These are phyloP conservation scores for Esox niger DNA, from an alignment of 2,113 vertebrate species.

Conservation along the genomic window DNA sequence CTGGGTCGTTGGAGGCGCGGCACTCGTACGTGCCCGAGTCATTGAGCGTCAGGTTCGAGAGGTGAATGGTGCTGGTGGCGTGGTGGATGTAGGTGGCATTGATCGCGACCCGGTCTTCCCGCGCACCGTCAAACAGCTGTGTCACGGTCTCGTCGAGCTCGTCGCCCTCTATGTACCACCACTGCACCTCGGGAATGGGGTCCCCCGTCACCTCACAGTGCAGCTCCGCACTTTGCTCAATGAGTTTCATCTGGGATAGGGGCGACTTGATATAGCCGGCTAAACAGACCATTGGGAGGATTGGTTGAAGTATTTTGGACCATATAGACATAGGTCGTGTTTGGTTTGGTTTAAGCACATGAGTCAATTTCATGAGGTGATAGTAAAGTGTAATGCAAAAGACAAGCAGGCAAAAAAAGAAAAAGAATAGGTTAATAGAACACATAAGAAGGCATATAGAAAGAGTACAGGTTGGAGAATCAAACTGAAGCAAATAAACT, in stretches of 20 bases:
- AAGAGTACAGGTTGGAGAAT: constrained; percentile 37
- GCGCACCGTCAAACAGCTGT: constrained; percentile 87
- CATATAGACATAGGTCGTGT: constrained; percentile 15
- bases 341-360: constrained; percentile 27
- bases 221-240: constrained; percentile 77
- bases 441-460: constrained; percentile 42
- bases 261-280: constrained; percentile 87
- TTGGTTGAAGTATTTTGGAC: too few species aligned
- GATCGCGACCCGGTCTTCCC: constrained; percentile 79
- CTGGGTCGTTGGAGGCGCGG: constrained; percentile 93
- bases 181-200: constrained; percentile 89
- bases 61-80: constrained; percentile 80
- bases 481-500: constrained; percentile 9
- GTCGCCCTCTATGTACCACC: constrained; percentile 85
- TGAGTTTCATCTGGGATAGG: constrained; percentile 79
- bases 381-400: constrained; percentile 47
- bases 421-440: constrained; percentile 57
- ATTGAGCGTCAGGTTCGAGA: constrained; percentile 74
- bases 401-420: constrained; percentile 48
- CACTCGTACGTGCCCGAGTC: constrained; percentile 91
- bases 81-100: constrained; percentile 86
- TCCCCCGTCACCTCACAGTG: constrained; percentile 87
- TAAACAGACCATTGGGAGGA: constrained; percentile 46
- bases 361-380: constrained; percentile 43
- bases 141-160: constrained; percentile 75